phyloP scores from a whole-genome alignment of 2,113 vertebrate genomes.

The Rhabdomys dilectus region DNA sequence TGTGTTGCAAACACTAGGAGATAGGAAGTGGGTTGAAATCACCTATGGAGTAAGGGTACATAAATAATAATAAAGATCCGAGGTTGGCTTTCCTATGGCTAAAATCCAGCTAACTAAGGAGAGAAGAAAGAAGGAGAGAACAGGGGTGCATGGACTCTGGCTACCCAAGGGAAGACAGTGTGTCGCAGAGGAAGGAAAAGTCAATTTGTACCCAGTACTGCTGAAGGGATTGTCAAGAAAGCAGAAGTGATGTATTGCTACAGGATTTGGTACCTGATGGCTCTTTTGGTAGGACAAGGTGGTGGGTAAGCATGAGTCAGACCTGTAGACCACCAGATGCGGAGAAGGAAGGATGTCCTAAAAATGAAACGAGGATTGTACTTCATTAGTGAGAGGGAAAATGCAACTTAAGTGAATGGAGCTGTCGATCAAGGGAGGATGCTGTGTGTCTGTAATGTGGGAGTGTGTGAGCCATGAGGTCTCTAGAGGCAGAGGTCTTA shows the following conservation, averaged over 20 bases:
- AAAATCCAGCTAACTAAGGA: neutral
- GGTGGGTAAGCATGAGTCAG: neutral
- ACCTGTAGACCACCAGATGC: neutral
- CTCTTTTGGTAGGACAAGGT: neutral
- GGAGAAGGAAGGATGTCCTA: neutral
- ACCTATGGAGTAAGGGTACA: neutral
- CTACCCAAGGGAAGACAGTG: neutral
- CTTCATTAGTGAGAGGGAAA: neutral
- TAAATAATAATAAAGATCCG: neutral
- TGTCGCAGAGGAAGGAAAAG: neutral
- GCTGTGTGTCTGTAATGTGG: neutral
- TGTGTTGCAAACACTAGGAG: neutral
- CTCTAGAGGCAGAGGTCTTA: neutral
- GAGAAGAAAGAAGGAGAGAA: neutral
- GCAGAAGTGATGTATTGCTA: neutral
- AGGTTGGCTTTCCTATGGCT: neutral
- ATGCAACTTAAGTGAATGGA: neutral
- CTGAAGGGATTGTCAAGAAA: neutral
- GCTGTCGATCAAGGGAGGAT: neutral
- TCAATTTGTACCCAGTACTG: neutral
- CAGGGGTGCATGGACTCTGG: neutral
- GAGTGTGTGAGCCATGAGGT: neutral
- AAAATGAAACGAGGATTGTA: neutral
- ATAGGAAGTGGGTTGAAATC: neutral
- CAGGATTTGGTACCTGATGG: neutral